phyloP scores from a whole-genome alignment of 1,140 invertebrate genomes.

The Subanguina moxae region DNA sequence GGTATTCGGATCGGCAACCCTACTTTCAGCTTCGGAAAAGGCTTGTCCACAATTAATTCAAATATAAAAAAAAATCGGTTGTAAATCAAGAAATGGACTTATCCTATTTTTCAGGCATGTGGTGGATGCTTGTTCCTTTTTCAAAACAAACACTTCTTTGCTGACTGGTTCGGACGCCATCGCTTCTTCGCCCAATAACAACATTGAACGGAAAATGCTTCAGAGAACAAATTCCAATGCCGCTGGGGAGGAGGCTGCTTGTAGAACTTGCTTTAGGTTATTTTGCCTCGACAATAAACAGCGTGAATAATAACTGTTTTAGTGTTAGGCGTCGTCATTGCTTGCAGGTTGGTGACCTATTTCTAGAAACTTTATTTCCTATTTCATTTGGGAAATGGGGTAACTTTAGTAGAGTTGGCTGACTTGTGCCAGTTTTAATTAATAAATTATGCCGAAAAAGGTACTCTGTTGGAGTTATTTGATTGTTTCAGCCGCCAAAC shows the following conservation, averaged over 20 bases:
- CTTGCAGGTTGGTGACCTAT: not conserved
- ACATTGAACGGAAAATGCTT: conserved; percentile 37
- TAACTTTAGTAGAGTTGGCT: too few species aligned
- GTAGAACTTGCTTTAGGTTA: conserved; percentile 48
- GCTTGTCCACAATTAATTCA: too few species aligned
- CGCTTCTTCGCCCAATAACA: conserved; percentile 25
- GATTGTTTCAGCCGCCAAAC: conserved; percentile 6
- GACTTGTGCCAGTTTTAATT: too few species aligned
- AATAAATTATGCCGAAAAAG: too few species aligned
- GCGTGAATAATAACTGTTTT: too few species aligned
- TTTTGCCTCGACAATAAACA: too few species aligned
- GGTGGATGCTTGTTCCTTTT: conserved; percentile 58
- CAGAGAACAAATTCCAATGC: not conserved
- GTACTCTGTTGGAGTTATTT: too few species aligned
- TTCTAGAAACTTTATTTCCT: not conserved
- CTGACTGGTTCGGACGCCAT: conserved; percentile 24
- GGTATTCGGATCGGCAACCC: too few species aligned
- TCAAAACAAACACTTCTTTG: conserved; percentile 52
- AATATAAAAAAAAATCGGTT: too few species aligned
- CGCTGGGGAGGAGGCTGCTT: conserved; percentile 21
- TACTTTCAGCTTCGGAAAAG: too few species aligned
- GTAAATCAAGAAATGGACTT: too few species aligned
- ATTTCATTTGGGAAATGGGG: too few species aligned
- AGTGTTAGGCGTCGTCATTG: conserved; percentile 22
- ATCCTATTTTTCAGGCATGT: conserved; percentile 53